phyloP scores from a whole-genome alignment of 2,888 invertebrate species.

The Micoletzkya japonica region DNA sequence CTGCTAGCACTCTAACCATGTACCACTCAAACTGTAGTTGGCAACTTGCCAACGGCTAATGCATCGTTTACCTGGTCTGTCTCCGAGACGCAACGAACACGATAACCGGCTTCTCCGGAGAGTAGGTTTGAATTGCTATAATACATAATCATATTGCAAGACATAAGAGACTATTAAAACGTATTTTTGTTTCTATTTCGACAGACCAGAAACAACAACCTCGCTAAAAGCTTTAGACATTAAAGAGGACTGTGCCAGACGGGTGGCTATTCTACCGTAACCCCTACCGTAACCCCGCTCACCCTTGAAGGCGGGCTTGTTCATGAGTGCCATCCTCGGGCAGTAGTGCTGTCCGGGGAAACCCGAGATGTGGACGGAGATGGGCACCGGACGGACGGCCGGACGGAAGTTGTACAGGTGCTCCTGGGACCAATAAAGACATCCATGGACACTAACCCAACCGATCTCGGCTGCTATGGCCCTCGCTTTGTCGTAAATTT shows the following conservation, averaged over 20 bases:
- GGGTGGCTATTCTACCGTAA: background rate
- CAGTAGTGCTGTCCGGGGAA: slow-evolving; percentile 98
- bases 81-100: slow-evolving; percentile 94
- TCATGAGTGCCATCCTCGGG: slow-evolving; percentile 99
- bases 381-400: slow-evolving; percentile 92
- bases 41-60: background rate
- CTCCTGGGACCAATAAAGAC: slow-evolving; percentile 67
- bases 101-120: slow-evolving; percentile 85
- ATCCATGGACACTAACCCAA: background rate
- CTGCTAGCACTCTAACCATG: background rate
- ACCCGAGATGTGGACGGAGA: slow-evolving; percentile 90
- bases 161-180: background rate
- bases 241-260: too few species aligned
- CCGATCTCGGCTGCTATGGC: too few species aligned
- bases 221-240: too few species aligned
- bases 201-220: too few species aligned
- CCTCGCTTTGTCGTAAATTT: too few species aligned
- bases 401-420: slow-evolving; percentile 97
- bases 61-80: slow-evolving; percentile 74
- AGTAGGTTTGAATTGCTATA: slow-evolving; percentile 82
- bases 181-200: background rate
- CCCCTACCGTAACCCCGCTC: background rate
- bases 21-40: background rate
- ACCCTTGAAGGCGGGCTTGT: slow-evolving; percentile 92
- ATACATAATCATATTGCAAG: background rate